These are phyloP conservation scores for Eulemur mongoz DNA, from an alignment of 2,797 vertebrate species.

Conservation along the genomic window DNA sequence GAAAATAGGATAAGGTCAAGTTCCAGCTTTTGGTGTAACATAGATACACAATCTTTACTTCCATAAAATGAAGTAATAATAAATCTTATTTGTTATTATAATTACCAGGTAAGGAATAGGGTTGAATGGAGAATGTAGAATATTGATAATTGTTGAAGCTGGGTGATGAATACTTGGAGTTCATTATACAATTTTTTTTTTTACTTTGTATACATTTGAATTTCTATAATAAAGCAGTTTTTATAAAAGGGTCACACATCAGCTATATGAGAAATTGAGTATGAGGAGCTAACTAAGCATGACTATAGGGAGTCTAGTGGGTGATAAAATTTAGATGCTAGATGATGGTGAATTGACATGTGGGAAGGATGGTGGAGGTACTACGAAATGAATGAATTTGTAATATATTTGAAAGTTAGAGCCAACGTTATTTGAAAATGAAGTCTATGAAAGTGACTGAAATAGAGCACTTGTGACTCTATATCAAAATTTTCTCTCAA, in stretches of 20 bases:
- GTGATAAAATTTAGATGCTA: background rate
- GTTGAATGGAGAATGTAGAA: background rate
- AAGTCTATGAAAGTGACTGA: background rate
- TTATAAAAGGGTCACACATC: background rate
- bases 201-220: background rate
- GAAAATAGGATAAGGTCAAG: background rate
- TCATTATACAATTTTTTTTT: background rate
- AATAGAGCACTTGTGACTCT: background rate
- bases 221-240: background rate
- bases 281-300: background rate
- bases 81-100: background rate
- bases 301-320: background rate
- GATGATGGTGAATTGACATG: background rate
- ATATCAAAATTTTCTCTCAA: background rate
- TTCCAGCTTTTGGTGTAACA: background rate
- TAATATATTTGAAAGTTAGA: background rate
- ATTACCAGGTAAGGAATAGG: background rate
- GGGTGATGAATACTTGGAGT: background rate
- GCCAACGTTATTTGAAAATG: background rate
- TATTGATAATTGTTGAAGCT: background rate
- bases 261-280: background rate
- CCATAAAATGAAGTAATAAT: background rate
- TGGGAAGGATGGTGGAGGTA: background rate
- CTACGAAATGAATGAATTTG: background rate
- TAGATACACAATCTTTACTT: background rate